Evolutionary conservation across 2,888 invertebrate genomes (phyloP), one percentile per base, ranked within the genome.

Genomic region (Toxonevra muliebris): DNA sequence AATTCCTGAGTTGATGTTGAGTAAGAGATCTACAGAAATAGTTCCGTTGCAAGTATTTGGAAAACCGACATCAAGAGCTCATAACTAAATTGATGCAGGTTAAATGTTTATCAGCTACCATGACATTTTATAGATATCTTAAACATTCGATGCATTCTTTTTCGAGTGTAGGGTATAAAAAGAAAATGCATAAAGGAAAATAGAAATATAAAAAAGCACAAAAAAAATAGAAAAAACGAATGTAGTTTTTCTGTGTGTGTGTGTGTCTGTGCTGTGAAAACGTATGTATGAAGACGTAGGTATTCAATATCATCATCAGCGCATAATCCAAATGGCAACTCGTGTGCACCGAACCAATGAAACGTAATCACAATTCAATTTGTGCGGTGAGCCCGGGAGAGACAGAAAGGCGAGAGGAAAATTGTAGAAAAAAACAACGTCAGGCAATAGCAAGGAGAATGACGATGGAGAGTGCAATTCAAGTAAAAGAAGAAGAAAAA

Each of bases 291-390:
- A 50, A n/a, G 43, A 53, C 58, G 54, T 20, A 62, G 50, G 58
- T 45, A 42, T 11, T 20, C 48, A 15, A 30, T 30, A 30, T 30
- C n/a, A 50, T 8, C 59, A 43, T 19, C 20, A 8, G 61, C 67
- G 61, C 58, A 54, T 70, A 73, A 71, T 67, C 71, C 72, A 73
- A 74, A 73, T 72, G 74, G 72, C 71, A 73, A 74, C 74, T 71
- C 71, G 71, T 72, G 73, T 70, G 72, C 73, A 73, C 68, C 71
- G 70, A 75, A 69, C 73, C 71, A 72, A 73, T 72, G 74, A 74
- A 74, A 74, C 69, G 68, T 70, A 72, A 74, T 74, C 71, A 68
- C 72, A 72, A 71, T 74, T 73, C 72, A 73, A 74, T 74, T 65
- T 68, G 42, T 4, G 30, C 30, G 30, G 30, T 30, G 30, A 7